Base-by-base conservation (phyloP, 2,888 invertebrate species). In the Xestia ashworthii region DNA sequence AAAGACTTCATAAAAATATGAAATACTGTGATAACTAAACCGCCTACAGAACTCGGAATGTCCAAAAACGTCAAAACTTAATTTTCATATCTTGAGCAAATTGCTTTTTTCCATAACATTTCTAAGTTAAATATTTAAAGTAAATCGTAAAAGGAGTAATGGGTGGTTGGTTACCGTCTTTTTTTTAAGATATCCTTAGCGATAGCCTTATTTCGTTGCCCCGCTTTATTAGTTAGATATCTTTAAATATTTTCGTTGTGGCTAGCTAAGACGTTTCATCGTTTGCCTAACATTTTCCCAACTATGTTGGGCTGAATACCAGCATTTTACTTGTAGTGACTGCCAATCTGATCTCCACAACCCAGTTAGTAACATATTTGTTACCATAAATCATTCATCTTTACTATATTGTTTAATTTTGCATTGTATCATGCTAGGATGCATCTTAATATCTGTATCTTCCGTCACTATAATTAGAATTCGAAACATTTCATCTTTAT, bases 121-220 rank as follows among this genome's bases (percentile, higher is more conserved):
- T 41, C 22, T 19, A 25, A 19, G 38, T 55, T 41, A 48, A 71
- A 78, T 71, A 77, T 62, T 77, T 78, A 4, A 62, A 78, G 22
- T 8, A 12, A 38, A 78, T 46, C 46, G 19, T 53, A 53, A 48
- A 78, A 78, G 50, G 70, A 14, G 5, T 25, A 38, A 53, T 14
- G 1, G 46, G 46, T 19, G 9, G 48, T 60, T 9, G n/a, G 19
- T 78, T 48, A 70, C 22, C 16, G 46, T 41, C 64, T 50, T 46
- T 12, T 14, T 19, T 79, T 44, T 65, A n/a, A 79, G 64, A 65
- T 79, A 80, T 55, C 80, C 71, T 70, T 65, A 55, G 5, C n/a
- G 32, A 62, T 62, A 69, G 41, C 8, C 68, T 53, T 41, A 72
- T 67, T 66, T 41, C 14, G 9, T 41, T 41, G 5, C 19, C 14